Evolutionary conservation across 2,797 vertebrate genomes (phyloP).

Genomic region (Todus mexicanus): DNA sequence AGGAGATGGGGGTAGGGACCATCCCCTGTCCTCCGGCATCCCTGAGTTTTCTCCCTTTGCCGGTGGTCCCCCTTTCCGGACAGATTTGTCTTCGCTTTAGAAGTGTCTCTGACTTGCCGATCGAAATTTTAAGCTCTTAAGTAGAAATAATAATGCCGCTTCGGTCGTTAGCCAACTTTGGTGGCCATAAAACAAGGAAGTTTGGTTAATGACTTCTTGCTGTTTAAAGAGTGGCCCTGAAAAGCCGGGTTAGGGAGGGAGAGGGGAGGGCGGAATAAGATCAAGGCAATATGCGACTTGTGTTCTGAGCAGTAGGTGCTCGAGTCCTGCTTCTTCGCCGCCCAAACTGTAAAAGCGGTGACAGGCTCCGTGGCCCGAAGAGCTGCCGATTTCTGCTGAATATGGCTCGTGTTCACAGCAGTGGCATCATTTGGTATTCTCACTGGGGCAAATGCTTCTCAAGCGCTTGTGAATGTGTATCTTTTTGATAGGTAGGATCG

Average conservation of each 20-base stretch:
- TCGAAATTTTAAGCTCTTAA: slow-evolving; percentile 1
- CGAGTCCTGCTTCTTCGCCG: slow-evolving; percentile 58
- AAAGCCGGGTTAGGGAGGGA: neutral
- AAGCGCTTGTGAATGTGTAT: neutral
- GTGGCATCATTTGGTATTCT: slow-evolving; percentile 12
- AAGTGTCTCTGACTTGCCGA: slow-evolving; percentile 19
- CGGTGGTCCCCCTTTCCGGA: neutral
- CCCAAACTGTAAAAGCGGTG: slow-evolving; percentile 51
- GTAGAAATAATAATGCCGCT: slow-evolving; percentile 49
- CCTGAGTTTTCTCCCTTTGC: neutral
- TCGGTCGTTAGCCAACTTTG: slow-evolving; percentile 37
- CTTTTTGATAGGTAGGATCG: neutral
- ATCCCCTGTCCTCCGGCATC: neutral
- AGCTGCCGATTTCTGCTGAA: slow-evolving; percentile 50
- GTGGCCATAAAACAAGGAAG: slow-evolving; percentile 48
- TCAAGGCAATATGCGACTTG: slow-evolving; percentile 64
- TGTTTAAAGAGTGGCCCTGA: slow-evolving; percentile 53
- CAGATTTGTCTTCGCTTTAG: neutral
- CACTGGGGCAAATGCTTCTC: neutral
- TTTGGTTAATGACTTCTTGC: slow-evolving; percentile 63
- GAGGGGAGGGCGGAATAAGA: slow-evolving; percentile 8
- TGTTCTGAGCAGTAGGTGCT: slow-evolving; percentile 38
- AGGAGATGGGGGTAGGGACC: neutral
- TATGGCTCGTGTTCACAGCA: slow-evolving; percentile 14
- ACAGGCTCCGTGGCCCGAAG: slow-evolving; percentile 33